phyloP scores from a whole-genome alignment of 2,797 vertebrate species.

The Halcyon smyrnensis region DNA sequence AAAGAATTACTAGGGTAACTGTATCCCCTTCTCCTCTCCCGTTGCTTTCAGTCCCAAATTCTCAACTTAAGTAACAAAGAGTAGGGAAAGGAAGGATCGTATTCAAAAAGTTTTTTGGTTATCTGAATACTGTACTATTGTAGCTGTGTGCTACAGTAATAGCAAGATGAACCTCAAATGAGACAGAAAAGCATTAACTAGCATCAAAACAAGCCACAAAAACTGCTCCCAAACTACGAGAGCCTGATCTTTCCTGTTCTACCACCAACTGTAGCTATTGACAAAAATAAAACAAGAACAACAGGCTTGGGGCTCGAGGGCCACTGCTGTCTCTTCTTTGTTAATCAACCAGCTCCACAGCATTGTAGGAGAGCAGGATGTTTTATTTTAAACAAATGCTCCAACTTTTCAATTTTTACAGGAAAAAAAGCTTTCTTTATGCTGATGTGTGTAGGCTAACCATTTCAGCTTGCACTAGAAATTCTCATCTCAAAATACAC shows the following conservation, averaged over 20 bases:
- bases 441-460: neutral
- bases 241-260: neutral
- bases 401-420: neutral
- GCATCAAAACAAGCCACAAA: neutral
- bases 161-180: neutral
- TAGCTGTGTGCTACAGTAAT: neutral
- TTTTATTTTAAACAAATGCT: neutral
- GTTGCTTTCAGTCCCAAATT: neutral
- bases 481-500: neutral
- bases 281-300: neutral
- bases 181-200: neutral
- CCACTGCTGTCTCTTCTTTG: rapidly evolving
- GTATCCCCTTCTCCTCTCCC: neutral
- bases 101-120: neutral
- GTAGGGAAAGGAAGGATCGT: neutral
- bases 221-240: neutral
- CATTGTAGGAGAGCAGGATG: rapidly evolving
- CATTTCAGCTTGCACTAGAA: neutral
- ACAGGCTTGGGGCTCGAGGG: neutral
- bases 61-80: neutral
- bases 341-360: neutral
- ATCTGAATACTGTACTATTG: neutral
- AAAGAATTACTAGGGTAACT: neutral
- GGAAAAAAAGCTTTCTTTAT: neutral
- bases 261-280: neutral